These are phyloP conservation scores for Drosophila mayaguana DNA, from an alignment of 2,888 invertebrate species.

Conservation along the genomic window DNA sequence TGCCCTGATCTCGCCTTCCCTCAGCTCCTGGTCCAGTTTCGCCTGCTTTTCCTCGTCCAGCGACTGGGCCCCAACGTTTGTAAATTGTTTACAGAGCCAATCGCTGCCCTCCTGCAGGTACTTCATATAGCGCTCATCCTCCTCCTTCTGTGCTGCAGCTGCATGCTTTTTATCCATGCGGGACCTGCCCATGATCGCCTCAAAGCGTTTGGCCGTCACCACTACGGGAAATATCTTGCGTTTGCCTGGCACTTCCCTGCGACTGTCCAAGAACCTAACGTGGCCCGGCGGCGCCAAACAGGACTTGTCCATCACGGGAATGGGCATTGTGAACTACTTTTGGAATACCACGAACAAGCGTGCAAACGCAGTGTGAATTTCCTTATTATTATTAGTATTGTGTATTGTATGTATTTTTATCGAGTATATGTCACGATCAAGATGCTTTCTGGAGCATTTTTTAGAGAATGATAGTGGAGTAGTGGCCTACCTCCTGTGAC, in stretches of 20 bases:
- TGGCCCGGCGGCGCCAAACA: conserved; percentile 24
- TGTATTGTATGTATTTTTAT: conserved; percentile 4
- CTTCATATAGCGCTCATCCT: conserved; percentile 54
- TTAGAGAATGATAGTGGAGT: background rate
- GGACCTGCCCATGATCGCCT: conserved; percentile 54
- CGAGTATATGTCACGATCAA: background rate
- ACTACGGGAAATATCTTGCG: conserved; percentile 47
- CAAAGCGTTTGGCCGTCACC: conserved; percentile 51
- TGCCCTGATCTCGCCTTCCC: conserved; percentile 21
- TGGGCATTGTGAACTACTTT: conserved; percentile 13
- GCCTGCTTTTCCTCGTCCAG: conserved; percentile 22
- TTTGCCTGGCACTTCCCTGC: background rate
- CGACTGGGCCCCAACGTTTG: conserved; percentile 18
- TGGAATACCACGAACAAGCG: background rate
- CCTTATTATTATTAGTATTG: background rate
- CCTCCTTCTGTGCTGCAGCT: conserved; percentile 36
- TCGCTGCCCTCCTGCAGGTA: conserved; percentile 63
- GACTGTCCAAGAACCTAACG: conserved; percentile 10
- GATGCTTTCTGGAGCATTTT: background rate
- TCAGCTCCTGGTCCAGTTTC: background rate
- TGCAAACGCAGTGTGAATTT: background rate
- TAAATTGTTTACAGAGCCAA: conserved; percentile 40
- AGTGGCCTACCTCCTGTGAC: background rate
- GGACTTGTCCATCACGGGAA: conserved; percentile 1
- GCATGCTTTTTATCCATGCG: conserved; percentile 28